Base-by-base conservation (phyloP, 1,140 invertebrate species). In the Daktulosphaira vitifoliae region DNA sequence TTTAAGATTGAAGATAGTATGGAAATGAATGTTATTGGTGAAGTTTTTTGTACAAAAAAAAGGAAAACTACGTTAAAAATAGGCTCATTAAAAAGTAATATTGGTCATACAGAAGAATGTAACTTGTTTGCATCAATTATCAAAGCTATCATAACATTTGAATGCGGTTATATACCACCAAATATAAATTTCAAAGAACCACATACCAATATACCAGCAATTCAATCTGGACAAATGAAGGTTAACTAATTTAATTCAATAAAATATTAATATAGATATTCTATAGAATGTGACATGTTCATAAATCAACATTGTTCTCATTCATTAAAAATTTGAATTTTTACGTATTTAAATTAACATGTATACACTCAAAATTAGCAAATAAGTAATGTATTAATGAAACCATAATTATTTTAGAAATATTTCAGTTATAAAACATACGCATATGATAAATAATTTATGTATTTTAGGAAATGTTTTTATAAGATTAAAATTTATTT, bases 191-290 rank as follows among this genome's bases (percentile, higher is more conserved):
- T 44, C 15, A 20, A 44, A 2, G n/a, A 18, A 25, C 53, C 68
- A 20, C 44, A 67, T 56, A 11, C 51, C 46, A 65, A 56, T 49
- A 29, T 67, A 2, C 85, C 90, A 4, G 90, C 87, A 2, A 76
- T 98, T 8, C 74, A 73, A 37, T 89, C 96, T 73, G 95, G 95
- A 77, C 85, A 26, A 79, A 78, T 81, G 83, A 72, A 42, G 50
- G 4, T 26, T 46, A 38, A 29, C 3, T 1, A 4, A 15, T 33
- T 6, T 18, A 26, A 8, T 29, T 51, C 2, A 51, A 22, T 23
- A 23, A 5, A 13, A 26, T 51, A 13, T 51, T 1, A 16, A 51
- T n/a, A 8, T 50, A 1, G 1, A 26, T 26, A 16, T 8, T 50
- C 23, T 25, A 15, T 49, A 2, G 3, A 23, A n/a, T n/a, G n/a